These are phyloP conservation scores for Galagoides demidoff DNA, from an alignment of 2,797 vertebrate genomes.

Conservation along the genomic window DNA sequence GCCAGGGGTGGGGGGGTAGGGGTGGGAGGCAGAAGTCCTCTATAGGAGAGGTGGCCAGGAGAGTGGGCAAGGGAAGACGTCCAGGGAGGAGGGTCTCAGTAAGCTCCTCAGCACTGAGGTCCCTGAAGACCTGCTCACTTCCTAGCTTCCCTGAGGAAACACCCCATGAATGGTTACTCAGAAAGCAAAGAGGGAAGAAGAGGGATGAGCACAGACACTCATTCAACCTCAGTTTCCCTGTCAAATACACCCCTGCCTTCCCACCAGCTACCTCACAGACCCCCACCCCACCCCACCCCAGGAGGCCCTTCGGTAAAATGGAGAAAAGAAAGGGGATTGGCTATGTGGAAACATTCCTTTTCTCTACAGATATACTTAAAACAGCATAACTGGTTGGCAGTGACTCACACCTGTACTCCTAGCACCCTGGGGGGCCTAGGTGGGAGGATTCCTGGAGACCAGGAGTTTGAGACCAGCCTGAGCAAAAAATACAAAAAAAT, in stretches of 20 bases:
- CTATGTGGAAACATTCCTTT: neutral
- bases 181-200: neutral
- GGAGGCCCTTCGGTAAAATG: neutral
- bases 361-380: neutral
- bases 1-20: neutral
- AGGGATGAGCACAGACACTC: neutral
- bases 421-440: too few species aligned
- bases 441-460: too few species aligned
- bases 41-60: neutral
- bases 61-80: neutral
- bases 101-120: neutral
- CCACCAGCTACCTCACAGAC: fast-evolving
- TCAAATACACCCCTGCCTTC: neutral
- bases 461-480: neutral
- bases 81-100: neutral
- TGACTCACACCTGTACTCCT: too few species aligned
- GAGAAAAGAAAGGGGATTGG: neutral
- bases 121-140: neutral
- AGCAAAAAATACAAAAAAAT: neutral
- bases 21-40: neutral
- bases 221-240: neutral
- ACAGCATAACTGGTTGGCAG: neutral
- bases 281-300: too few species aligned
- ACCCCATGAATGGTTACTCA: neutral
- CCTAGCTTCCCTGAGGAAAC: neutral